These are phyloP conservation scores for Halictus ligatus DNA, from an alignment of 2,888 invertebrate genomes.

Conservation along the genomic window DNA sequence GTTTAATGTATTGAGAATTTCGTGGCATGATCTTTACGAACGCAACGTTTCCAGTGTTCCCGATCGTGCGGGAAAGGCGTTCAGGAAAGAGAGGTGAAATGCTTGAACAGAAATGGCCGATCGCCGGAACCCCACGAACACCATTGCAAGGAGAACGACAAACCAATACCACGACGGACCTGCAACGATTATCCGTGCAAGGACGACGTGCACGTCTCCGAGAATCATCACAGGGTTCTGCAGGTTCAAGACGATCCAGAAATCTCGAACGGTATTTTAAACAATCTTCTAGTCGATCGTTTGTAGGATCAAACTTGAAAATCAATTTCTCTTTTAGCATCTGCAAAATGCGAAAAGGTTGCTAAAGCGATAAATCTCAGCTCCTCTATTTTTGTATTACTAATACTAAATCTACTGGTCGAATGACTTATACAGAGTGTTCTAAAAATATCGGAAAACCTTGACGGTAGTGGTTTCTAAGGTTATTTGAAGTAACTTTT, in stretches of 20 bases:
- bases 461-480: too few relatives aligned
- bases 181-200: constrained; percentile 84
- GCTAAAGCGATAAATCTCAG: too few relatives aligned
- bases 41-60: constrained; percentile 85
- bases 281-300: background rate
- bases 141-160: constrained; percentile 85
- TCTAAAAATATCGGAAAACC: too few relatives aligned
- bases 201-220: constrained; percentile 60
- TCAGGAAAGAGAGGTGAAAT: constrained; percentile 86
- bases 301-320: too few relatives aligned
- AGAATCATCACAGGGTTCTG: constrained; percentile 59
- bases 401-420: too few relatives aligned
- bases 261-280: constrained; percentile 62
- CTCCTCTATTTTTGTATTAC: too few relatives aligned
- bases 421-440: too few relatives aligned
- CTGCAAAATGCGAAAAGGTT: too few relatives aligned
- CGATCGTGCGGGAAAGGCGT: constrained; percentile 86
- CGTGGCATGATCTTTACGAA: background rate
- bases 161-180: constrained; percentile 85
- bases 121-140: constrained; percentile 82
- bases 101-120: constrained; percentile 83
- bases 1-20: too few relatives aligned
- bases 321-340: too few relatives aligned
- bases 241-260: constrained; percentile 74
- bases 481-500: too few relatives aligned